phyloP scores from a whole-genome alignment of 2,113 vertebrate genomes.

The Austrofundulus limnaeus region DNA sequence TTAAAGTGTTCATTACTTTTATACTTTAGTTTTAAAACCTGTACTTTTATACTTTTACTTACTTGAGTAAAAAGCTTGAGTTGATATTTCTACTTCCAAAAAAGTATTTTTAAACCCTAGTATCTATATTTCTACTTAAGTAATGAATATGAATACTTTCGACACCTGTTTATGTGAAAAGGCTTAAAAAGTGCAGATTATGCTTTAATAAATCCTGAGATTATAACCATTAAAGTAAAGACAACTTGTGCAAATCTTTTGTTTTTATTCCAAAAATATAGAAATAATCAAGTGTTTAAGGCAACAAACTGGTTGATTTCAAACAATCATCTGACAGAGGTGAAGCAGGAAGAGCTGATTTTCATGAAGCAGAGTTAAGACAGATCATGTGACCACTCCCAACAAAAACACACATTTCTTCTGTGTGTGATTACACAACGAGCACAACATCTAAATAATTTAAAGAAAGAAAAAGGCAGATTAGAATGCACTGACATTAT shows the following conservation, averaged over 20 bases:
- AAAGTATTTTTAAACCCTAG: too few relatives aligned
- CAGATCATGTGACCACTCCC: slow-evolving; percentile 30
- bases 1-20: too few relatives aligned
- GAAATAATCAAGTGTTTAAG: slow-evolving; percentile 33
- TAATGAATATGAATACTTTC: too few relatives aligned
- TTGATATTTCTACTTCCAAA: too few relatives aligned
- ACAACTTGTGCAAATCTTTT: slow-evolving; percentile 1
- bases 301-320: slow-evolving; percentile 15
- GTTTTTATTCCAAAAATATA: slow-evolving; percentile 59
- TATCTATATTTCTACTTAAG: too few relatives aligned
- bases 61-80: too few relatives aligned
- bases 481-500: slow-evolving; percentile 42
- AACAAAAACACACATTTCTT: slow-evolving; percentile 9
- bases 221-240: not conserved
- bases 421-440: slow-evolving; percentile 8
- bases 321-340: slow-evolving; percentile 20
- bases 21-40: too few relatives aligned
- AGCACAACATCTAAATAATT: slow-evolving; percentile 47
- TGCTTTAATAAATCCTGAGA: not conserved
- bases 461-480: slow-evolving; percentile 54
- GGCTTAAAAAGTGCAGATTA: too few relatives aligned
- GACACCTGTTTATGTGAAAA: too few relatives aligned
- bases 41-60: too few relatives aligned
- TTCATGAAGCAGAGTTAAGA: slow-evolving; percentile 26
- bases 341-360: slow-evolving; percentile 41